Base-by-base conservation (phyloP, 2,888 invertebrate species). In the Cephus runcator region DNA sequence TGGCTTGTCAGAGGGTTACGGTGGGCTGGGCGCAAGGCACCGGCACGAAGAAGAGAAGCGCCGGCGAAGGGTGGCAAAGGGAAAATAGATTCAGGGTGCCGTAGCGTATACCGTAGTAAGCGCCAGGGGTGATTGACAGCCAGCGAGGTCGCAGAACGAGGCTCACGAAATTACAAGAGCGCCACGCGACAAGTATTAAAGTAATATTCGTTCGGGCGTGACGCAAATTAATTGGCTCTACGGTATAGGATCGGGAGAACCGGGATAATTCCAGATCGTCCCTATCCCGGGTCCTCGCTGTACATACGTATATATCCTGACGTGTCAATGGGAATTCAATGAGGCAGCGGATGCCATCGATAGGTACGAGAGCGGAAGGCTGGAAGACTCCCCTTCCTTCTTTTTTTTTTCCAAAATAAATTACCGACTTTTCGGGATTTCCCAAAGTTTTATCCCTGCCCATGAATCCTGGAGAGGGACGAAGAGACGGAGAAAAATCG, bases 1-100 rank as follows among this genome's bases (percentile, higher is more conserved):
- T 33, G 40, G 74, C 68, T 73, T 77, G 79, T 73, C 69, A 79
- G 78, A 81, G 81, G 79, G 82, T 79, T 81, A 79, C 76, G 73
- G 75, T 71, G 73, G 69, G 36, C 76, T 71, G 78, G 78, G 75
- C 23, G 76, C 71, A 75, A 76, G 76, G 35, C 75, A 56, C 69
- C 75, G 34, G 34, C 76, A 75, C 73, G 75, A 9, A 79, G 78
- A 78, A 81, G 80, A 78, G 83, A 79, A 76, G 77, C 78, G 69
- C 75, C 30, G 36, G 75, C 76, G 76, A 75, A 76, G 81, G 82
- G 23, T n/a, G 74, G 35, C 0, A 74, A 74, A 30, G 34, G 74
- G 74, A 35, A 71, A 34, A 33, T 31, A 71, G 71, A 34, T 71
- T 71, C 71, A 71, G 33, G 71, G 12, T 9, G 31, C 71, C 15